Percentiles rank a stretch among this genome's conserved stretches.
phyloP scores from a whole-genome alignment of 1,140 invertebrate genomes.

The Limonius californicus region DNA sequence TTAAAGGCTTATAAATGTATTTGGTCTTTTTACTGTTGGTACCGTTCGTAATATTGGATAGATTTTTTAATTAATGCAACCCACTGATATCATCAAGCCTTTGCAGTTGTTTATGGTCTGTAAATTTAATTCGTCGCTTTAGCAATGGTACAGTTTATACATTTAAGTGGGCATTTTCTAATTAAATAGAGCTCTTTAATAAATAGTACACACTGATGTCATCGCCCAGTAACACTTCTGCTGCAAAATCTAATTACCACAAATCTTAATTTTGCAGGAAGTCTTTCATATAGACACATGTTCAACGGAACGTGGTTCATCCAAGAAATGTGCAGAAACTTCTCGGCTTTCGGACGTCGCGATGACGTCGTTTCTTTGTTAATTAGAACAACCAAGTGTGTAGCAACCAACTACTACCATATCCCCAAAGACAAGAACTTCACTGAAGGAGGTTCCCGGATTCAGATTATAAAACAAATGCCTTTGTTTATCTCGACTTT shows the following conservation, averaged over 20 bases:
- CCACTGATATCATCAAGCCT: no score
- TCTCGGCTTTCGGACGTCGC: conserved; percentile 37
- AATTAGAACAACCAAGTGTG: conserved; percentile 38
- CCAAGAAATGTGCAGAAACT: conserved; percentile 43
- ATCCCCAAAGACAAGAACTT: neutral
- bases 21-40: no score
- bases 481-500: conserved; percentile 37
- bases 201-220: no score
- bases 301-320: conserved; percentile 40
- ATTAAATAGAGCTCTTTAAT: no score
- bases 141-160: no score
- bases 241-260: neutral
- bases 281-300: conserved; percentile 28
- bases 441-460: no score
- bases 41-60: no score
- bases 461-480: conserved; percentile 36
- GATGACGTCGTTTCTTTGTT: conserved; percentile 39
- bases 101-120: no score
- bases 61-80: no score
- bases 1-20: conserved; percentile 38
- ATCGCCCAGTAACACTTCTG: neutral
- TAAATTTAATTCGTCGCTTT: no score
- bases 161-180: no score
- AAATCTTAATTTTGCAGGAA: conserved; percentile 21
- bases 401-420: conserved; percentile 28